Conservation (phyloP, 1,140 invertebrate species). For the Drosophila pseudoobscura region DNA sequence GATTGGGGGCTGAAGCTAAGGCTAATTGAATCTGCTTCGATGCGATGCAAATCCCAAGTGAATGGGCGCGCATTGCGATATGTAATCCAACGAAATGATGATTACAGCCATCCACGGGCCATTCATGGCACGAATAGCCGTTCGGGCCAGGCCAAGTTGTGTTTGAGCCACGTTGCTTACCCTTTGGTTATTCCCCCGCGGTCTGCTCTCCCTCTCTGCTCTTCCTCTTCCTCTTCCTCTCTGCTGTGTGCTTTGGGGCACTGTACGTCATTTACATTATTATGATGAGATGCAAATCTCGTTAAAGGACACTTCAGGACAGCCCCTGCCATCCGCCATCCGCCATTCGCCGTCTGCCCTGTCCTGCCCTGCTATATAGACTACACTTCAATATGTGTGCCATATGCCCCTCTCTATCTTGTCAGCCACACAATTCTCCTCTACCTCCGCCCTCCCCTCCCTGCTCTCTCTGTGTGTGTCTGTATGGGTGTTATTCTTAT, state of each 20-base stretch:
- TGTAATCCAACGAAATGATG: constrained; percentile 18
- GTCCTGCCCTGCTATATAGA: constrained; percentile 55
- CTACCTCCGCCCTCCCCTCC: background rate
- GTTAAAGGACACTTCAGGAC: constrained; percentile 76
- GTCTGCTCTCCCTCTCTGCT: background rate
- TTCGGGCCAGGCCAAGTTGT: constrained; percentile 43
- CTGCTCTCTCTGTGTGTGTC: background rate
- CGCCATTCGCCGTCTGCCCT: constrained; percentile 26
- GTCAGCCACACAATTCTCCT: constrained; percentile 38
- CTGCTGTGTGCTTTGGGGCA: constrained; percentile 31
- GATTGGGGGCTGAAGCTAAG: constrained; percentile 8
- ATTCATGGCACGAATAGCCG: constrained; percentile 36
- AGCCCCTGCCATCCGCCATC: constrained; percentile 31
- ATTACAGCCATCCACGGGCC: constrained; percentile 9
- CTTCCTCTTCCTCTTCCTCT: background rate
- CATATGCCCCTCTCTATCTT: constrained; percentile 66
- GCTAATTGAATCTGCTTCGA: constrained; percentile 45
- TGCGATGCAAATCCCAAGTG: constrained; percentile 25
- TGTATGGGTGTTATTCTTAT: constrained; percentile 75
- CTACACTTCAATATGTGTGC: constrained; percentile 78
- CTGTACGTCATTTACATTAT: constrained; percentile 78
- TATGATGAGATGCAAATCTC: constrained; percentile 81
- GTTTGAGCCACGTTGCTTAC: constrained; percentile 30
- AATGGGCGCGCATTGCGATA: constrained; percentile 41
- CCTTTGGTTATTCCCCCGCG: constrained; percentile 15